These are phyloP conservation scores for Oreohelix idahoensis DNA, from an alignment of 1,140 invertebrate species.

Conservation along the genomic window DNA sequence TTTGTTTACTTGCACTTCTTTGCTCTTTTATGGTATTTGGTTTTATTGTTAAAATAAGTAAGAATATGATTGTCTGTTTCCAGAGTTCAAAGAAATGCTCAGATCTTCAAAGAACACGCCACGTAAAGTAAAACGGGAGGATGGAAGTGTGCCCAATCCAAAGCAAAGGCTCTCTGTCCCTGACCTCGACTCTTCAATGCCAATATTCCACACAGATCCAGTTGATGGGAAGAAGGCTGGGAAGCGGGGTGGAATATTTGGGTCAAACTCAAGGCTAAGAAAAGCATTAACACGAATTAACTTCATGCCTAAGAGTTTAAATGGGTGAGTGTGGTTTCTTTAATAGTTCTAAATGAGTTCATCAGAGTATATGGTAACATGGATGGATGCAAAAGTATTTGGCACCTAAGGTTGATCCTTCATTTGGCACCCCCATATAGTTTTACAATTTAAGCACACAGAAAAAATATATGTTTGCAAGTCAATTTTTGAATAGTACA, in stretches of 20 bases:
- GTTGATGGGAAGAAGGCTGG: slow-evolving; percentile 52
- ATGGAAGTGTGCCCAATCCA: slow-evolving; percentile 73
- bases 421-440: too few relatives aligned
- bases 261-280: slow-evolving; percentile 86
- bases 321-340: slow-evolving; percentile 25
- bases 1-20: too few relatives aligned
- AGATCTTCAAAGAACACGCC: slow-evolving; percentile 81
- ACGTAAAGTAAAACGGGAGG: slow-evolving; percentile 56
- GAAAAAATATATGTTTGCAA: too few relatives aligned
- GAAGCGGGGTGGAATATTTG: slow-evolving; percentile 79
- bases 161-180: slow-evolving; percentile 71
- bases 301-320: slow-evolving; percentile 84
- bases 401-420: too few relatives aligned
- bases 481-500: too few relatives aligned
- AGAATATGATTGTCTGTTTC: too few relatives aligned
- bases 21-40: too few relatives aligned
- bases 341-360: too few relatives aligned
- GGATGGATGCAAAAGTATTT: too few relatives aligned
- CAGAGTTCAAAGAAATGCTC: slow-evolving; percentile 87
- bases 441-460: too few relatives aligned
- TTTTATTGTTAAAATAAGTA: too few relatives aligned
- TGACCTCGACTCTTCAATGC: slow-evolving; percentile 62
- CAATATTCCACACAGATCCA: slow-evolving; percentile 50
- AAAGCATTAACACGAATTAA: slow-evolving; percentile 94
- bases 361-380: too few relatives aligned